Base-by-base conservation (phyloP, 2,888 invertebrate species). In the Andrena haemorrhoa region DNA sequence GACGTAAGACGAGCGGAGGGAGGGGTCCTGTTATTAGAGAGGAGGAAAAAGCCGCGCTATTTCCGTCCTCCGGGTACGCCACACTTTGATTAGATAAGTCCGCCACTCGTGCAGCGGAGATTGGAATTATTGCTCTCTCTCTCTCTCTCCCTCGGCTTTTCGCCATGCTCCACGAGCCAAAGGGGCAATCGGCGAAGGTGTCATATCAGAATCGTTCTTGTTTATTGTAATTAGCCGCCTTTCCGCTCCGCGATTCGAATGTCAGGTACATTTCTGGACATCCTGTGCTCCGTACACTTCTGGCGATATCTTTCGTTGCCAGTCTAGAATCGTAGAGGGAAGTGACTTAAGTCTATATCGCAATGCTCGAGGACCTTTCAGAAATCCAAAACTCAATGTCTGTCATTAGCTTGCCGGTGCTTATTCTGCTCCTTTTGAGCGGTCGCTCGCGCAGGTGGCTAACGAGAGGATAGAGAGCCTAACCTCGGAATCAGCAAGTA, bases 41-140 rank as follows among this genome's bases (percentile, higher is more conserved):
- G 88, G 84, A 90, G 89, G 88, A 91, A 91, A 87, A 89, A 92
- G 90, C 88, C 90, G 83, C 90, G 89, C 88, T 92, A 90, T 90
- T 92, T 92, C 92, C 92, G 92, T 90, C 88, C 86, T 88, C 85
- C 86, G 88, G 83, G 84, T 83, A 86, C 88, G 89, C 87, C 90
- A 84, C 84, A 88, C 86, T 89, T 90, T 89, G 90, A 90, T 91
- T 91, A 91, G 90, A 90, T 90, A 90, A 90, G 82, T 82, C 87
- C 87, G 81, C 88, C 86, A 84, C 83, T 87, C 82, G 86, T 88
- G 84, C 84, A 79, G 74, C 78, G 68, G 84, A 89, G 88, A 85
- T 88, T 87, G 86, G 86, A 89, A 87, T 88, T 84, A 87, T 82
- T 85, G 35, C 66, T 79, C 83, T 76, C 77, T 78, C 63, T 73